These are phyloP conservation scores for Lasaia peninsularis DNA, from an alignment of 1,140 invertebrate genomes.

Conservation along the genomic window DNA sequence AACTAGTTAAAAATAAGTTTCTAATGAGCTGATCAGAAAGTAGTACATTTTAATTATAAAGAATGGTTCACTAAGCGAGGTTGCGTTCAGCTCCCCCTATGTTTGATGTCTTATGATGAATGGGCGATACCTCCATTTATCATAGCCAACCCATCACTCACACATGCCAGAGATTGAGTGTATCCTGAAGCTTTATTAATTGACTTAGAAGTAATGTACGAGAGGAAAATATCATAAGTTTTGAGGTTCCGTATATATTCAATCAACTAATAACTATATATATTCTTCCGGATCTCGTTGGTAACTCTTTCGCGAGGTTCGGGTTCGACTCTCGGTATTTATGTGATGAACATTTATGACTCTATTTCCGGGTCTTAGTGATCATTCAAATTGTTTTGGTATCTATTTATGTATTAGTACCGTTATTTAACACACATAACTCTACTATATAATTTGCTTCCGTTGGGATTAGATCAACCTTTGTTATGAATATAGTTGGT, in stretches of 20 bases:
- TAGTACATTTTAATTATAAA: slow-evolving; percentile 2
- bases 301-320: too few relatives aligned
- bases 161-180: slow-evolving; percentile 16
- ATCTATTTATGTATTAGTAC: too few relatives aligned
- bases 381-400: too few relatives aligned
- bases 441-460: too few relatives aligned
- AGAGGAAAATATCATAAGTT: background rate
- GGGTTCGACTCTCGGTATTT: too few relatives aligned
- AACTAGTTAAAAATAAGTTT: background rate
- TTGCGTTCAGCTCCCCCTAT: background rate
- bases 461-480: too few relatives aligned
- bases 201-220: slow-evolving; percentile 4
- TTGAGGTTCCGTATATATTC: background rate
- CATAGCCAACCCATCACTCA: slow-evolving; percentile 17
- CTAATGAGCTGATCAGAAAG: background rate
- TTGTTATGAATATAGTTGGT: too few relatives aligned
- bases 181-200: slow-evolving; percentile 17
- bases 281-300: too few relatives aligned
- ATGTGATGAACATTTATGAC: too few relatives aligned
- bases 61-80: slow-evolving; percentile 1
- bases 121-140: slow-evolving; percentile 9
- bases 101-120: slow-evolving; percentile 12
- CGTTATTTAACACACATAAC: too few relatives aligned
- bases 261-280: background rate
- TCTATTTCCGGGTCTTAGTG: too few relatives aligned